Percentiles rank a stretch among this genome's conserved stretches.
Evolutionary conservation across 1,140 invertebrate species (phyloP).

Genomic region (Monomorium pharaonis): DNA sequence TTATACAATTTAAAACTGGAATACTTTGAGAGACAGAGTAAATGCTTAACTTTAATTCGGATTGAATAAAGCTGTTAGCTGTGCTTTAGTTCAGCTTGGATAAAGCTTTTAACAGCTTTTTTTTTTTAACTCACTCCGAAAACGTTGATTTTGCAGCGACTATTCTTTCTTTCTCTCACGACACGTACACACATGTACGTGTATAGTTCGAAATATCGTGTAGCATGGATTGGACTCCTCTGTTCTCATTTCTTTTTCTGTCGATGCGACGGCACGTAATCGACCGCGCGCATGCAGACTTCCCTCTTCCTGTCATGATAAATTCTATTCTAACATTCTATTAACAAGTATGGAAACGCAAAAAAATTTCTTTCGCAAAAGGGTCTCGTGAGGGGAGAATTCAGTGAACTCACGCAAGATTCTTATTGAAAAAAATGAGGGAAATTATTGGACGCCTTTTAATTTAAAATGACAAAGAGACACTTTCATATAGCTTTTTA

Average conservation of each 20-base stretch:
- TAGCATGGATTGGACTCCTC: not conserved
- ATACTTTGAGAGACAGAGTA: constrained; percentile 10
- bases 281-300: not conserved
- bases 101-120: constrained; percentile 60
- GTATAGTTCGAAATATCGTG: constrained; percentile 31
- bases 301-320: not conserved
- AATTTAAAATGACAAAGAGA: not conserved
- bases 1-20: not conserved
- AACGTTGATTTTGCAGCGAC: constrained; percentile 21
- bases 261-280: constrained; percentile 16
- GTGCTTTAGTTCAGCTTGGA: constrained; percentile 30
- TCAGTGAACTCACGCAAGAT: not conserved
- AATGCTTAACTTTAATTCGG: constrained; percentile 42
- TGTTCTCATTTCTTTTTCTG: not conserved
- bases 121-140: constrained; percentile 52
- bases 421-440: not conserved
- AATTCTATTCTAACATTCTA: constrained; percentile 27
- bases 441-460: not conserved
- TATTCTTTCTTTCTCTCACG: constrained; percentile 11
- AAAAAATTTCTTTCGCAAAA: not conserved
- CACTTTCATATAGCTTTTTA: not conserved
- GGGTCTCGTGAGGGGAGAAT: not conserved
- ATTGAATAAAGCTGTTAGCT: constrained; percentile 50
- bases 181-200: not conserved
- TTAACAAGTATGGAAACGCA: constrained; percentile 22